Percentiles rank a stretch among this genome's conserved stretches.
Conservation (phyloP, 2,113 vertebrate species). For the Thunnus thynnus region DNA sequence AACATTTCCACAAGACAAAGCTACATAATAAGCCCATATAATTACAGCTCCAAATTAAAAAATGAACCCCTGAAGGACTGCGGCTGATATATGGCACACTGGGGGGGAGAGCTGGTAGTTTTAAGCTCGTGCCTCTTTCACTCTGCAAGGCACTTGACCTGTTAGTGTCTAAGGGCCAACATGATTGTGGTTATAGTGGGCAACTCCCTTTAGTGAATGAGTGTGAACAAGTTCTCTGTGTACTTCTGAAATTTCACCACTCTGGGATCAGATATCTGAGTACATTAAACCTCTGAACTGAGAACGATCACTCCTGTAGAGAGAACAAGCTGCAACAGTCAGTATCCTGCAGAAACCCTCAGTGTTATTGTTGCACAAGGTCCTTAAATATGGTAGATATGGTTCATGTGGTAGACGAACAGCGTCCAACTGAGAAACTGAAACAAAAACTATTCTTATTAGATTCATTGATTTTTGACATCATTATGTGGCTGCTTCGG, state of each 20-base stretch:
- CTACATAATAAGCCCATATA: slow-evolving; percentile 22
- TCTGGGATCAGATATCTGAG: slow-evolving; percentile 23
- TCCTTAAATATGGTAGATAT: slow-evolving; percentile 9
- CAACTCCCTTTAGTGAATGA: slow-evolving; percentile 32
- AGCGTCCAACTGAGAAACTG: not conserved
- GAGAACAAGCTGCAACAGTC: slow-evolving; percentile 8
- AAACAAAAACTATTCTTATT: slow-evolving; percentile 26
- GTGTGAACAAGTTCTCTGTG: slow-evolving; percentile 20
- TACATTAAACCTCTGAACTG: slow-evolving; percentile 17
- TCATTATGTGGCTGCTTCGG: not conserved
- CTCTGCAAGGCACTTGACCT: slow-evolving; percentile 43
- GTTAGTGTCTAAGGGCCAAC: slow-evolving; percentile 23
- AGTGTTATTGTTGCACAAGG: slow-evolving; percentile 9
- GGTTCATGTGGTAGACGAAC: not conserved
- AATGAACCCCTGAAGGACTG: slow-evolving; percentile 1
- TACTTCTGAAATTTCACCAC: slow-evolving; percentile 27
- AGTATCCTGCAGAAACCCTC: not conserved
- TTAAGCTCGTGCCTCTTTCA: not conserved
- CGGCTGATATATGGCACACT: slow-evolving; percentile 15
- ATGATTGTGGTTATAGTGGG: slow-evolving; percentile 5
- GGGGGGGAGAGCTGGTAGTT: not conserved
- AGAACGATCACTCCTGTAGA: not conserved
- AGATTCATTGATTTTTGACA: slow-evolving; percentile 9
- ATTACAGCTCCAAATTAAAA: slow-evolving; percentile 30
- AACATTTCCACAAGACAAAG: slow-evolving; percentile 43